Percentiles rank a stretch among this genome's conserved stretches.
Conservation (phyloP, 1,140 invertebrate genomes). For the Pseudomyrmex concolor region DNA sequence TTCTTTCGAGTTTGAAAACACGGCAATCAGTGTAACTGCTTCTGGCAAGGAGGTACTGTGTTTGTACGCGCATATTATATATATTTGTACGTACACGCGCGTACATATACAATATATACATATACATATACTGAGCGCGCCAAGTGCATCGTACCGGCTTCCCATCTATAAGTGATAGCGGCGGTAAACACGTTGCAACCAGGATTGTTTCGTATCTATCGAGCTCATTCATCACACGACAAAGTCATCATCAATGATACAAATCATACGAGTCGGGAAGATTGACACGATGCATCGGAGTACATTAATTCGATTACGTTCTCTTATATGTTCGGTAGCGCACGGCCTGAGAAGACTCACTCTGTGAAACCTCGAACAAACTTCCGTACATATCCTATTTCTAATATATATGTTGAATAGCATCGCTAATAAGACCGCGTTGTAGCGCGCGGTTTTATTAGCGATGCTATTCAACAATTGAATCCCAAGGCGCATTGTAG, state of each 20-base stretch:
- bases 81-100: neutral
- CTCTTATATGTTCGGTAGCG: neutral
- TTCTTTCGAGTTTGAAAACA: slow-evolving; percentile 83
- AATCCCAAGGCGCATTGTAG: no score
- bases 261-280: neutral
- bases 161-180: slow-evolving; percentile 25
- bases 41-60: slow-evolving; percentile 77
- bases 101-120: slow-evolving; percentile 58
- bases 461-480: neutral
- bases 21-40: slow-evolving; percentile 83
- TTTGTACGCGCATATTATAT: slow-evolving; percentile 49
- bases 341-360: neutral
- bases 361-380: neutral
- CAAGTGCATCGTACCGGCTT: slow-evolving; percentile 42
- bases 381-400: slow-evolving; percentile 3
- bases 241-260: slow-evolving; percentile 14
- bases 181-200: slow-evolving; percentile 14
- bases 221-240: slow-evolving; percentile 17
- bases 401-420: no score
- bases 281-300: slow-evolving; percentile 7
- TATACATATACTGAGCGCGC: slow-evolving; percentile 26
- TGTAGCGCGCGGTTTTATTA: slow-evolving; percentile 10
- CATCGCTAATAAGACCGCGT: no score
- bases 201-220: slow-evolving; percentile 11
- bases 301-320: slow-evolving; percentile 24